These are phyloP conservation scores for Bibio marci DNA, from an alignment of 2,888 invertebrate genomes.

Conservation along the genomic window DNA sequence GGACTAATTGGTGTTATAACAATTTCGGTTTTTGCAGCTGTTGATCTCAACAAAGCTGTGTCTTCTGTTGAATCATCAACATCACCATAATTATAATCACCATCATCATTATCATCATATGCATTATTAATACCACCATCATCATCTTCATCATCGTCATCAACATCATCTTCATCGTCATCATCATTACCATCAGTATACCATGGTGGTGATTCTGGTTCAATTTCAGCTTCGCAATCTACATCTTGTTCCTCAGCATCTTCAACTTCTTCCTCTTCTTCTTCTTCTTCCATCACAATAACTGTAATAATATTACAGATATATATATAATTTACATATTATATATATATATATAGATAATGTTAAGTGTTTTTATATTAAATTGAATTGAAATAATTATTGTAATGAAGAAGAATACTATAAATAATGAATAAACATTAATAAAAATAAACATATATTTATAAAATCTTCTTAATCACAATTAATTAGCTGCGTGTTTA, in stretches of 20 bases:
- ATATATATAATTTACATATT: too few species aligned
- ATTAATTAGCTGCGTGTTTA: too few species aligned
- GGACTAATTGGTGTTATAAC: constrained; percentile 31
- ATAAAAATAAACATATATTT: too few species aligned
- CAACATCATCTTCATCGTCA: too few species aligned
- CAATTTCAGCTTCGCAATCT: constrained; percentile 27
- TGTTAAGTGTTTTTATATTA: too few species aligned
- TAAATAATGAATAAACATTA: too few species aligned
- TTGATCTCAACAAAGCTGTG: constrained; percentile 35
- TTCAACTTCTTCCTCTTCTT: constrained; percentile 29
- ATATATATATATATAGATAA: too few species aligned
- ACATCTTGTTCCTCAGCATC: constrained; percentile 30
- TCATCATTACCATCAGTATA: constrained; percentile 23
- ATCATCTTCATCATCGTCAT: constrained; percentile 7
- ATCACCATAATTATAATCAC: constrained; percentile 20
- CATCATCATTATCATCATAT: constrained; percentile 29
- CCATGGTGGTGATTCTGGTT: constrained; percentile 30
- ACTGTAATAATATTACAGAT: constrained; percentile 1
- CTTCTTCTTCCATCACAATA: constrained; percentile 30
- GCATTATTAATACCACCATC: too few species aligned
- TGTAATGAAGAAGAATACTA: too few species aligned
- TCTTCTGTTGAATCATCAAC: constrained; percentile 35
- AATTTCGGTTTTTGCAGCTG: constrained; percentile 32
- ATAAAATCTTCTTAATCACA: too few species aligned
- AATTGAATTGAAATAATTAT: too few species aligned